Evolutionary conservation across 2,888 invertebrate genomes (phyloP).

Genomic region (Epinotia bilunana): DNA sequence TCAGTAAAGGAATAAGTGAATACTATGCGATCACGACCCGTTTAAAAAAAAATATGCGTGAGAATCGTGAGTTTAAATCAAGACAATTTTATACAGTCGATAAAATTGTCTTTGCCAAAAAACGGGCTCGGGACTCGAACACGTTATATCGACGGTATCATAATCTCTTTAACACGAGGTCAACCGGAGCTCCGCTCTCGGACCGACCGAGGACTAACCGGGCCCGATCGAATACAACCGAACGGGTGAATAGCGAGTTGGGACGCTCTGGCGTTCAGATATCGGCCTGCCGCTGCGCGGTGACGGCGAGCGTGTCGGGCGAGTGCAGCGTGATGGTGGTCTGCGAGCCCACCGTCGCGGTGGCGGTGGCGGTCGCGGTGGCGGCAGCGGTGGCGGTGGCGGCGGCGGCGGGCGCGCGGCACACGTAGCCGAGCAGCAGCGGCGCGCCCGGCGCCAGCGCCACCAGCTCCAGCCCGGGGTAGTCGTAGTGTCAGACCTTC

Average conservation of each 20-base stretch:
- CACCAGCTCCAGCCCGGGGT: conserved; percentile 66
- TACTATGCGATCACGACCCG: too few species aligned
- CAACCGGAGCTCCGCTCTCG: neutral
- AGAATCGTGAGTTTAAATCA: too few species aligned
- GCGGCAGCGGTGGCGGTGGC: conserved; percentile 62
- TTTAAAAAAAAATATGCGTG: too few species aligned
- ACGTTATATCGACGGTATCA: neutral
- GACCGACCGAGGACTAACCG: neutral
- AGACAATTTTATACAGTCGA: neutral
- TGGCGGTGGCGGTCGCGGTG: conserved; percentile 35
- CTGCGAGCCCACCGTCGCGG: conserved; percentile 69
- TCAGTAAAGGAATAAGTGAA: too few species aligned
- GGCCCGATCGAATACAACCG: neutral
- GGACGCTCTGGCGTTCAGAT: conserved; percentile 45
- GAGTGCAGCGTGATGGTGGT: conserved; percentile 77
- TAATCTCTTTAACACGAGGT: neutral
- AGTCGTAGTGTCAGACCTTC: conserved; percentile 85
- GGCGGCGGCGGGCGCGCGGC: conserved; percentile 54
- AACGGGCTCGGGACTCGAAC: neutral
- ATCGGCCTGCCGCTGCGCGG: conserved; percentile 55
- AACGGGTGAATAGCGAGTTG: neutral
- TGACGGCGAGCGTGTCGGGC: conserved; percentile 68
- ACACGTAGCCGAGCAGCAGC: conserved; percentile 75
- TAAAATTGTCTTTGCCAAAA: neutral
- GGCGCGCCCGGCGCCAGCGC: conserved; percentile 75